Evolutionary conservation across 2,888 invertebrate species (phyloP).

Genomic region (Drosophila nigricruria): DNA sequence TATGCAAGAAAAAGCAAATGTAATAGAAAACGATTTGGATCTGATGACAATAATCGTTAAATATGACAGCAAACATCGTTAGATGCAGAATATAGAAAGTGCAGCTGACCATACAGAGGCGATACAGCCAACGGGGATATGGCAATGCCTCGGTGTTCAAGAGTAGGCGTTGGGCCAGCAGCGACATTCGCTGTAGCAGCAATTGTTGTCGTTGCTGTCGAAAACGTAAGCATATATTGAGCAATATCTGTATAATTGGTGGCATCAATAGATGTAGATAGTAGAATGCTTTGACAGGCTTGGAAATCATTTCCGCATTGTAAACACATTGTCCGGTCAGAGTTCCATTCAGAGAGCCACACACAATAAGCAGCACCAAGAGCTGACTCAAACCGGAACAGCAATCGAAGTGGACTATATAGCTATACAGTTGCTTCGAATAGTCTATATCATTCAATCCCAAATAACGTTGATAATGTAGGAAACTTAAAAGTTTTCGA

Average conservation of each 20-base stretch:
- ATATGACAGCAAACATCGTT: neutral
- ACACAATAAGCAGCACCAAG: neutral
- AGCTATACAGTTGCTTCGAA: neutral
- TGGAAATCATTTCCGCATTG: constrained; percentile 21
- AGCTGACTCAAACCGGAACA: constrained; percentile 3
- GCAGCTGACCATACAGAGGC: constrained; percentile 5
- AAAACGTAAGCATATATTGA: constrained; percentile 17
- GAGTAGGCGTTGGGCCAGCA: neutral
- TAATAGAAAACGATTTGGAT: neutral
- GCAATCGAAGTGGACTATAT: constrained; percentile 5
- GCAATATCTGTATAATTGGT: constrained; percentile 12
- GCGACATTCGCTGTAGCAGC: constrained; percentile 15
- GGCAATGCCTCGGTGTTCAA: constrained; percentile 2
- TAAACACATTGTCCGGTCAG: neutral
- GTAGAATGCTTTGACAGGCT: constrained; percentile 11
- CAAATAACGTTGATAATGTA: constrained; percentile 34
- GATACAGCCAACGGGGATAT: constrained; percentile 10
- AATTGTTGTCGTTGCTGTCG: constrained; percentile 12
- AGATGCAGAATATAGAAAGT: constrained; percentile 5
- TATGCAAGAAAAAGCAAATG: constrained; percentile 1
- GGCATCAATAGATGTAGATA: neutral
- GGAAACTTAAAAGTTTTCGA: constrained; percentile 5
- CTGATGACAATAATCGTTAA: constrained; percentile 2
- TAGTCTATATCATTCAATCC: constrained; percentile 27
- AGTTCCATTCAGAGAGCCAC: neutral